phyloP scores from a whole-genome alignment of 2,113 vertebrate genomes.

The Narcine bancroftii region DNA sequence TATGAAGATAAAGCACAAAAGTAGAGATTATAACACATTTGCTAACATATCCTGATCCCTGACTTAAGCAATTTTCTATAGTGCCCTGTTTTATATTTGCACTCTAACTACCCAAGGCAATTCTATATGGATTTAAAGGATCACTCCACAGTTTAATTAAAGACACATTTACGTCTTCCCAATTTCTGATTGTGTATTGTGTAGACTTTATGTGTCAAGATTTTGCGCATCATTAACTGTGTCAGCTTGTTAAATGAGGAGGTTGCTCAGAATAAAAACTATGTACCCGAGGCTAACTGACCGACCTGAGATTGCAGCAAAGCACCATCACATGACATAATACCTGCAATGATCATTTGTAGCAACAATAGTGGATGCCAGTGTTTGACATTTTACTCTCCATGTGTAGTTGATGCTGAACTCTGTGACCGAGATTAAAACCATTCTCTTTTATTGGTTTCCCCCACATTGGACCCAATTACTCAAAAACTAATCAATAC shows the following conservation, averaged over 20 bases:
- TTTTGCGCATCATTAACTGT: neutral
- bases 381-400: neutral
- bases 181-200: conserved; percentile 1
- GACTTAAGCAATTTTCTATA: neutral
- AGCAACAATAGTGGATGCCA: neutral
- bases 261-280: neutral
- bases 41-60: neutral
- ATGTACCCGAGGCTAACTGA: neutral
- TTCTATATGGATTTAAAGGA: neutral
- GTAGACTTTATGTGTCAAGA: neutral
- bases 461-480: neutral
- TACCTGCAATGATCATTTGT: neutral
- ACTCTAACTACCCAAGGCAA: neutral
- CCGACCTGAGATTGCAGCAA: neutral
- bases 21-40: neutral
- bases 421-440: neutral
- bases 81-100: neutral
- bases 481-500: neutral
- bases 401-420: neutral
- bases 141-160: neutral
- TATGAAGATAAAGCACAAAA: neutral
- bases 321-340: neutral
- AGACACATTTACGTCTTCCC: neutral
- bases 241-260: neutral
- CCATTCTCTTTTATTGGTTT: neutral